Evolutionary conservation across 2,797 vertebrate species (phyloP).

Genomic region (Diglossa cyanea): DNA sequence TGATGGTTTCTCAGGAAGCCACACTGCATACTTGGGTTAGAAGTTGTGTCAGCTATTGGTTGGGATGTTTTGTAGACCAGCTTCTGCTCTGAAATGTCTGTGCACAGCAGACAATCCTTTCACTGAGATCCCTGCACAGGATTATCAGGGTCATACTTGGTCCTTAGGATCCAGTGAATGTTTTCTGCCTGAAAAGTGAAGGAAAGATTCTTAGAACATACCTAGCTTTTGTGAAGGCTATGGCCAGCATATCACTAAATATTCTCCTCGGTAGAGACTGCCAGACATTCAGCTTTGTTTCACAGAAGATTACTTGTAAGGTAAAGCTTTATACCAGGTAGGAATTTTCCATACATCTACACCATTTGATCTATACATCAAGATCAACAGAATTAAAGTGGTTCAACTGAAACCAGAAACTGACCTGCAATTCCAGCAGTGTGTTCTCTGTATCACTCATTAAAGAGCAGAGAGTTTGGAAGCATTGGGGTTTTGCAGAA

Average conservation of each 20-base stretch:
- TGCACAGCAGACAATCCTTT: not conserved
- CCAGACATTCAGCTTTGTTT: conserved; percentile 29
- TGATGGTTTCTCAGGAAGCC: not conserved
- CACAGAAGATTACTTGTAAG: not conserved
- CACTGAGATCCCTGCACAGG: not conserved
- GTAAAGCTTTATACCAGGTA: not conserved
- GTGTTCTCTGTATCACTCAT: not conserved
- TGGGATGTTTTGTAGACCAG: not conserved
- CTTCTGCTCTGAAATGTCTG: not conserved
- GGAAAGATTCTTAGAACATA: not conserved
- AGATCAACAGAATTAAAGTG: not conserved
- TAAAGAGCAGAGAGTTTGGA: not conserved
- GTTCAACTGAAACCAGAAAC: conserved; percentile 14
- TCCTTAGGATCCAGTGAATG: not conserved
- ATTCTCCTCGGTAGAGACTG: not conserved
- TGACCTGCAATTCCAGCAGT: not conserved
- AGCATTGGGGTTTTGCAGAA: not conserved
- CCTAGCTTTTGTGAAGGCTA: not conserved
- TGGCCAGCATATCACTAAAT: not conserved
- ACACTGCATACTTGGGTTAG: not conserved
- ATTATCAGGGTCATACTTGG: not conserved
- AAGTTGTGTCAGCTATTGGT: not conserved
- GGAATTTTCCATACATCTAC: not conserved
- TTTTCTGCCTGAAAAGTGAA: not conserved
- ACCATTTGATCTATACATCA: not conserved